These are phyloP conservation scores for Drosophila yakuba DNA, from an alignment of 1,140 invertebrate genomes.

Conservation along the genomic window DNA sequence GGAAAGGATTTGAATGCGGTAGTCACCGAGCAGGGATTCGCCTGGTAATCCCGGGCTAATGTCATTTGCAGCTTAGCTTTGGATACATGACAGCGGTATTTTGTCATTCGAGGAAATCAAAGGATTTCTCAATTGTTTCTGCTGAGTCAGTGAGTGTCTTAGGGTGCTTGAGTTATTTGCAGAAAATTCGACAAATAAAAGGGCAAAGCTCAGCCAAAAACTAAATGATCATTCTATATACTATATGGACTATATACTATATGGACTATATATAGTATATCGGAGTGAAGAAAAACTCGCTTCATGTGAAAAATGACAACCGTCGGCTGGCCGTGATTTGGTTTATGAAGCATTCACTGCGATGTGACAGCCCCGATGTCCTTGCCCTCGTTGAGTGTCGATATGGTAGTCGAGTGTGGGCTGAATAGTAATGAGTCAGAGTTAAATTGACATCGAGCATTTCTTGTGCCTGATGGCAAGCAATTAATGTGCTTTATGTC, in stretches of 20 bases:
- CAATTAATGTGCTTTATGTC: conserved; percentile 77
- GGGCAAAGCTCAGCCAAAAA: conserved; percentile 23
- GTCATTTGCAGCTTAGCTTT: conserved; percentile 62
- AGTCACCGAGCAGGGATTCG: conserved; percentile 30
- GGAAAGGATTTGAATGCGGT: conserved; percentile 18
- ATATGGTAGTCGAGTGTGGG: conserved; percentile 53
- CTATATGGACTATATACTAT: too few species aligned
- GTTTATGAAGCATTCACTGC: conserved; percentile 48
- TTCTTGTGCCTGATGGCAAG: conserved; percentile 44
- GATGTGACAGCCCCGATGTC: conserved; percentile 12
- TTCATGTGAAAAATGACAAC: conserved; percentile 76
- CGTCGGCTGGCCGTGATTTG: conserved; percentile 65
- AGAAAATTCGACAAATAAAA: conserved; percentile 38
- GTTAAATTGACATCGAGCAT: conserved; percentile 35
- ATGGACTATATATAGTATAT: conserved; percentile 4
- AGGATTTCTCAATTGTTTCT: conserved; percentile 48
- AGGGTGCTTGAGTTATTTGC: conserved; percentile 62
- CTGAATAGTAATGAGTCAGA: conserved; percentile 74
- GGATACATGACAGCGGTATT: conserved; percentile 67
- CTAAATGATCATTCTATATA: conserved; percentile 15
- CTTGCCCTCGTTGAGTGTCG: conserved; percentile 15
- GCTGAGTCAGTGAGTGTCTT: conserved; percentile 68
- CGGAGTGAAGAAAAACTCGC: neutral
- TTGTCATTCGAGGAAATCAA: conserved; percentile 55
- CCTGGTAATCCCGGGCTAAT: conserved; percentile 48